phyloP scores from a whole-genome alignment of 2,113 vertebrate genomes.

The Rallus limicola region DNA sequence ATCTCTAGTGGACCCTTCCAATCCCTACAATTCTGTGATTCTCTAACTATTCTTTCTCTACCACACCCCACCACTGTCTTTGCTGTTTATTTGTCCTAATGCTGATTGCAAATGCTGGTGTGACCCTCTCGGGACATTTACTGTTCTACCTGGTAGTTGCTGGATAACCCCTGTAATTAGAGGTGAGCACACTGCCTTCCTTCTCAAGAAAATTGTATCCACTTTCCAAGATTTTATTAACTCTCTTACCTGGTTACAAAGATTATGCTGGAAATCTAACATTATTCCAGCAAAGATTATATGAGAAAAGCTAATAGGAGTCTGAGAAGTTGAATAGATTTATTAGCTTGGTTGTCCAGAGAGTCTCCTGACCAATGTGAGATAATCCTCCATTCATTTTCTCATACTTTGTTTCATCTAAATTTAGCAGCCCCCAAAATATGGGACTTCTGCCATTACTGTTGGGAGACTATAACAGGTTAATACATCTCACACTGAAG shows the following conservation, averaged over 20 bases:
- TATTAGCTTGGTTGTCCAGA: background rate
- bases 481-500: background rate
- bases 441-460: background rate
- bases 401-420: background rate
- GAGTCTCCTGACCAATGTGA: background rate
- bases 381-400: background rate
- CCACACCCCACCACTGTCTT: rapidly evolving
- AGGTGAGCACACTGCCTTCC: background rate
- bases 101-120: background rate
- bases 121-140: background rate
- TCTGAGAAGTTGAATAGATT: background rate
- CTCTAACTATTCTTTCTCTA: background rate
- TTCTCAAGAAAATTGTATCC: background rate
- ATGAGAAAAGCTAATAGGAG: background rate
- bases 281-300: no score
- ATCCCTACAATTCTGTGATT: background rate
- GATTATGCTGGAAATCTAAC: background rate
- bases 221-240: background rate
- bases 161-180: background rate
- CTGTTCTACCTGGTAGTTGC: background rate
- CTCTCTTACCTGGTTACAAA: background rate
- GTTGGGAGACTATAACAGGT: background rate
- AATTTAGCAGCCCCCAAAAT: background rate
- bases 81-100: background rate
- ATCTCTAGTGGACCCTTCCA: no score